Conservation (phyloP, 92 coral and sea anemone species). For the Phymanthus crucifer region DNA sequence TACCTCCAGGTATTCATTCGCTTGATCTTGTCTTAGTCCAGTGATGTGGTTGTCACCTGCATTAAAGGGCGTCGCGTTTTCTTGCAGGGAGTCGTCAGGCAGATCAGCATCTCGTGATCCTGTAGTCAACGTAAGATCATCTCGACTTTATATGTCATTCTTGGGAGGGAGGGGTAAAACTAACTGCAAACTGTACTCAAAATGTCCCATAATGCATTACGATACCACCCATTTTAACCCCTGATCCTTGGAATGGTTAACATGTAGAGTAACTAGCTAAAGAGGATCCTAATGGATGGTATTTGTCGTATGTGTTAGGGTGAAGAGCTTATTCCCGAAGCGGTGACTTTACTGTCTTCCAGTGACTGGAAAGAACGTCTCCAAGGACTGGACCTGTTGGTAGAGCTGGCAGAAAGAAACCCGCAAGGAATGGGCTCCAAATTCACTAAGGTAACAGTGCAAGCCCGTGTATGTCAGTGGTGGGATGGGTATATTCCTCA, state of each 20-base stretch:
- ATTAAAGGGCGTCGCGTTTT: background rate
- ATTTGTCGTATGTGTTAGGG: constrained; percentile 45
- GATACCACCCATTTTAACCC: background rate
- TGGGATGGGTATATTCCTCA: background rate
- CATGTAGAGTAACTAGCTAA: background rate
- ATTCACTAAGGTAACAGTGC: constrained; percentile 76
- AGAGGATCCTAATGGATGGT: background rate
- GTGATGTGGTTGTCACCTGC: background rate
- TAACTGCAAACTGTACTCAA: no score
- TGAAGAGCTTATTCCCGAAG: constrained; percentile 74
- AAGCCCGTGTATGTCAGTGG: background rate
- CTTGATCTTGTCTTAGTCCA: background rate
- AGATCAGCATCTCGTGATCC: constrained; percentile 11
- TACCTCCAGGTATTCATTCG: constrained; percentile 52
- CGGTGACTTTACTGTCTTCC: constrained; percentile 65
- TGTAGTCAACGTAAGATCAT: background rate
- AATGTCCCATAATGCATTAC: no score
- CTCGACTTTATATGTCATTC: background rate
- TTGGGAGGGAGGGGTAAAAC: no score
- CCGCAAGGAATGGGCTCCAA: constrained; percentile 76
- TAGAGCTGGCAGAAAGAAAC: constrained; percentile 68
- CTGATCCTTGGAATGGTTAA: background rate
- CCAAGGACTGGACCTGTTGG: constrained; percentile 86
- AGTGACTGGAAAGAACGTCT: constrained; percentile 95
- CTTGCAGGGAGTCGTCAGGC: constrained; percentile 75